Conservation (phyloP, 2,888 invertebrate genomes). For the Microplitis deprimator region DNA sequence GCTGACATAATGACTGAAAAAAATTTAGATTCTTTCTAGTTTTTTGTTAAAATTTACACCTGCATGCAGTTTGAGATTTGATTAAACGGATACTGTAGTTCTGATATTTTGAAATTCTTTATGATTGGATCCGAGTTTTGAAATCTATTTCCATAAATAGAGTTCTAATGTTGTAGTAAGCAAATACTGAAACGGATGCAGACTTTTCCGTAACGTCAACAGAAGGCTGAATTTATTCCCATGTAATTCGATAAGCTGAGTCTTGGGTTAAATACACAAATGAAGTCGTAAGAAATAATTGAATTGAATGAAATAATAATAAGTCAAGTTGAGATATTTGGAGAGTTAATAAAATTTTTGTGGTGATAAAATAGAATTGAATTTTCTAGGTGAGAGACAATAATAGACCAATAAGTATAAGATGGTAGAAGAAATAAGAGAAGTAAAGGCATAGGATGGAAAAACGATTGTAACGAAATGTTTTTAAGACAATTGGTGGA, state of each 20-base stretch:
- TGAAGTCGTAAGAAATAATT: neutral
- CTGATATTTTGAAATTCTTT: neutral
- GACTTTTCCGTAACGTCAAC: neutral
- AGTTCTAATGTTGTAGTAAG: neutral
- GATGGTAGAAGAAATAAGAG: conserved; percentile 25
- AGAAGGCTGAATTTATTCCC: neutral
- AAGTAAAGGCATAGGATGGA: neutral
- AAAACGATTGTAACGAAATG: conserved; percentile 13
- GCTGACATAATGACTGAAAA: too few relatives aligned
- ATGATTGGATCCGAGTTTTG: neutral
- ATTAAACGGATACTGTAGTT: too few relatives aligned
- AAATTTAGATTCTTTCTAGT: too few relatives aligned
- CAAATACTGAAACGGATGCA: neutral
- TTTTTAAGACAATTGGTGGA: conserved; percentile 35
- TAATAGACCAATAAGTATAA: conserved; percentile 19
- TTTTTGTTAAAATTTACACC: too few relatives aligned
- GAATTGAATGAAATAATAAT: neutral
- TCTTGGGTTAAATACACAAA: too few relatives aligned
- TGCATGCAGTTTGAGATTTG: too few relatives aligned
- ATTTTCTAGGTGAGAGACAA: neutral
- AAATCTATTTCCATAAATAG: neutral
- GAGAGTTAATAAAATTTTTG: neutral
- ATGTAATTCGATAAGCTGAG: too few relatives aligned
- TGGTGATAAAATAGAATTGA: neutral
- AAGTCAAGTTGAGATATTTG: neutral